A percentile compares a stretch with the other conserved stretches of the same genome.
phyloP scores from a whole-genome alignment of 2,888 invertebrate genomes.

The Melanchra persicariae region DNA sequence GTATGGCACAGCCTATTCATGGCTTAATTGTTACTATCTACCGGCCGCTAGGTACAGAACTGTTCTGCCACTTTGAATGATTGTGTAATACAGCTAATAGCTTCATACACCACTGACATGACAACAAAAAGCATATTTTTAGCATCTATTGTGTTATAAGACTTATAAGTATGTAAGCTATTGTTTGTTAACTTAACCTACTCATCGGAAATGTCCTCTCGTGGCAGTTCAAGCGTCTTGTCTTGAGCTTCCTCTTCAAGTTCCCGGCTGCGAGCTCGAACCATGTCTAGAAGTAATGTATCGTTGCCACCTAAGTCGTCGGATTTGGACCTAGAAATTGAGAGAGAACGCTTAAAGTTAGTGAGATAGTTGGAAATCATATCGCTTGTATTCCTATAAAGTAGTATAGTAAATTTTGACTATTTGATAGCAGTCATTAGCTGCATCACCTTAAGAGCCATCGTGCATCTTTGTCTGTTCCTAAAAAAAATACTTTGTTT shows the following conservation, averaged over 20 bases:
- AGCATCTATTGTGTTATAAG: not conserved
- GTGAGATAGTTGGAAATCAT: not conserved
- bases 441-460: not conserved
- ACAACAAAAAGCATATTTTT: not conserved
- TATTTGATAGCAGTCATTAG: not conserved
- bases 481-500: constrained; percentile 11
- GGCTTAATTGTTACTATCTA: constrained; percentile 28
- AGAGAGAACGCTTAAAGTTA: not conserved
- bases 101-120: not conserved
- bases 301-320: constrained; percentile 77
- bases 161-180: not conserved
- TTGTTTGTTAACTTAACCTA: constrained; percentile 63
- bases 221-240: constrained; percentile 74
- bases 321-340: constrained; percentile 30
- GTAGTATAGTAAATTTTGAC: too few species aligned
- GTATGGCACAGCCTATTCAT: constrained; percentile 36
- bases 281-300: constrained; percentile 83
- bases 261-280: constrained; percentile 80
- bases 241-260: constrained; percentile 77
- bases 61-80: not conserved
- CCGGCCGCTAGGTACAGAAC: not conserved
- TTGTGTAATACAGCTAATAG: constrained; percentile 3
- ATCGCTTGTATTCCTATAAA: not conserved
- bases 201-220: constrained; percentile 77
- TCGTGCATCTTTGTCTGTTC: not conserved